phyloP scores from a whole-genome alignment of 2,888 invertebrate species.

The Heliconius charithonia region DNA sequence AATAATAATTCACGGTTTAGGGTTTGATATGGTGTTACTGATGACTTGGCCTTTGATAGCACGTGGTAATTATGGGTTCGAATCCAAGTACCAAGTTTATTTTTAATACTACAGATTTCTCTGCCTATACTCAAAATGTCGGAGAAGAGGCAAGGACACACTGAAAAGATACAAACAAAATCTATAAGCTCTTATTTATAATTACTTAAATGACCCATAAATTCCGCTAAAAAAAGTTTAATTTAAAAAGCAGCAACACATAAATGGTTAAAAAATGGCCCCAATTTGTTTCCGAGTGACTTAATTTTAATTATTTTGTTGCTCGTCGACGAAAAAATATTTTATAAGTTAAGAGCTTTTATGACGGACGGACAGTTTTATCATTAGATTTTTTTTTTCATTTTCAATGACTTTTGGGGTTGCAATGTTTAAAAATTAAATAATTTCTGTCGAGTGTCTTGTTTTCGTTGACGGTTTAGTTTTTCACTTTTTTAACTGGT shows the following conservation, averaged over 20 bases:
- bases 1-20: neutral
- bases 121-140: too few species aligned
- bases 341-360: slow-evolving; percentile 21
- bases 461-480: neutral
- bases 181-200: neutral
- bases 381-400: slow-evolving; percentile 28
- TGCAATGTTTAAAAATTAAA: slow-evolving; percentile 7
- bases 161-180: neutral
- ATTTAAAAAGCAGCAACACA: slow-evolving; percentile 2
- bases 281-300: slow-evolving; percentile 10
- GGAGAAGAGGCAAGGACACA: too few species aligned
- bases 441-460: neutral
- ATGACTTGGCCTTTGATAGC: neutral
- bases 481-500: neutral
- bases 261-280: slow-evolving; percentile 12
- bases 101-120: too few species aligned
- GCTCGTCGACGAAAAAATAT: slow-evolving; percentile 14
- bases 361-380: slow-evolving; percentile 33
- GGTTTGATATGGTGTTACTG: neutral
- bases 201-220: slow-evolving; percentile 7
- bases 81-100: neutral
- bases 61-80: neutral
- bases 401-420: slow-evolving; percentile 15
- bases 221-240: neutral
- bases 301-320: slow-evolving; percentile 18